Conservation (phyloP, 92 coral and sea anemone species). For the Anthopleura xanthogrammica region DNA sequence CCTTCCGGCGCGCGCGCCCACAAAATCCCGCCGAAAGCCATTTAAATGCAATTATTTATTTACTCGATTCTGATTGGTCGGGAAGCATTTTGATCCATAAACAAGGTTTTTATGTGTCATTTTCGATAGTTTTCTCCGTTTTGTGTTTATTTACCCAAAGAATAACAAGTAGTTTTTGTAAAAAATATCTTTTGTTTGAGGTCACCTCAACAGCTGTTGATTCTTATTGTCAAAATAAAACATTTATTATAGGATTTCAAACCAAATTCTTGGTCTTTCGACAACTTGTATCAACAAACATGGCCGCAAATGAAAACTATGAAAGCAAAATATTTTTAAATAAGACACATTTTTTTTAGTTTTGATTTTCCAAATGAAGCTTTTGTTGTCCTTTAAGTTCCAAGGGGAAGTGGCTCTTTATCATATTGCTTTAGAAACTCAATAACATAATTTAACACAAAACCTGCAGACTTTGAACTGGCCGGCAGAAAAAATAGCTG, state of each 20-base stretch:
- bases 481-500: neutral
- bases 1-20: slow-evolving; percentile 3
- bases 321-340: neutral
- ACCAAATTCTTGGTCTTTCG: neutral
- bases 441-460: neutral
- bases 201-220: neutral
- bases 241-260: neutral
- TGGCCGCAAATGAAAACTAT: neutral
- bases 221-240: neutral
- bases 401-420: neutral
- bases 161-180: neutral
- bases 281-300: neutral
- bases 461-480: slow-evolving; percentile 1
- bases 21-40: slow-evolving; percentile 14
- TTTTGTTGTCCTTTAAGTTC: neutral
- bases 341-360: neutral
- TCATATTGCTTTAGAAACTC: neutral
- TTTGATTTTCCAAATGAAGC: neutral
- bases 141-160: neutral
- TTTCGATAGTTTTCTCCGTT: neutral
- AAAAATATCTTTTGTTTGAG: neutral
- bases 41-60: slow-evolving; percentile 4
- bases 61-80: neutral
- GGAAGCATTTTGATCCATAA: neutral
- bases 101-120: neutral